Percentiles rank a stretch among this genome's conserved stretches.
Evolutionary conservation across 53 echinoderm and acorn worm genomes (phyloP).

Genomic region (Holothuria scabra): DNA sequence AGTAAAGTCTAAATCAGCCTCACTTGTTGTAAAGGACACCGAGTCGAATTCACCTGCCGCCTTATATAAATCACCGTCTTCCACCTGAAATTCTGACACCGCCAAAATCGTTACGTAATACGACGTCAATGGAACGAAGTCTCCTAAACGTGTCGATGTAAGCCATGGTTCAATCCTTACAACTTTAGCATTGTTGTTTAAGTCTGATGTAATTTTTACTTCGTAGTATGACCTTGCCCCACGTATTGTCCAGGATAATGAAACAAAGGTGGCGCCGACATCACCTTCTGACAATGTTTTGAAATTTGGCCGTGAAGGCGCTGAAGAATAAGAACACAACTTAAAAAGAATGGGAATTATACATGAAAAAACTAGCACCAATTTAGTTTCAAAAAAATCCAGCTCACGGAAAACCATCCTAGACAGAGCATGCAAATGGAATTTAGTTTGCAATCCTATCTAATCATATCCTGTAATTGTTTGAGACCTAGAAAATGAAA

Average conservation of each 20-base stretch:
- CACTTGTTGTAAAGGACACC: background rate
- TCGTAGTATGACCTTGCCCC: slow-evolving; percentile 10
- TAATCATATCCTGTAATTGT: too few relatives aligned
- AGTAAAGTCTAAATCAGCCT: background rate
- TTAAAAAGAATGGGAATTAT: background rate
- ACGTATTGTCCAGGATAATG: background rate
- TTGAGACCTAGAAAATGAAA: too few relatives aligned
- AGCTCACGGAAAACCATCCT: too few relatives aligned
- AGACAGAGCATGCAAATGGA: too few relatives aligned
- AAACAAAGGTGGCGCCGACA: slow-evolving; percentile 2
- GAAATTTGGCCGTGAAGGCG: background rate
- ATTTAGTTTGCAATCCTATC: too few relatives aligned
- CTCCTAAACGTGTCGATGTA: background rate
- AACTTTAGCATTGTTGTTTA: too few relatives aligned
- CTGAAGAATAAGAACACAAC: background rate
- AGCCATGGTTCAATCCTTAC: background rate
- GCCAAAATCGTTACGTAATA: background rate
- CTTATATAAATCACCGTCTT: background rate
- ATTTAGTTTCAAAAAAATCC: too few relatives aligned
- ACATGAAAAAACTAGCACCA: too few relatives aligned
- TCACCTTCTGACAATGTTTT: background rate
- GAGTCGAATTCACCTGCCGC: background rate
- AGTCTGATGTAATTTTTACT: background rate
- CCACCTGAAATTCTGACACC: slow-evolving; percentile 1
- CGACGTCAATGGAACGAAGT: background rate